A percentile compares a stretch with the other conserved stretches of the same genome.
These are phyloP conservation scores for Regulus satrapa DNA, from an alignment of 2,113 vertebrate genomes.

Conservation along the genomic window DNA sequence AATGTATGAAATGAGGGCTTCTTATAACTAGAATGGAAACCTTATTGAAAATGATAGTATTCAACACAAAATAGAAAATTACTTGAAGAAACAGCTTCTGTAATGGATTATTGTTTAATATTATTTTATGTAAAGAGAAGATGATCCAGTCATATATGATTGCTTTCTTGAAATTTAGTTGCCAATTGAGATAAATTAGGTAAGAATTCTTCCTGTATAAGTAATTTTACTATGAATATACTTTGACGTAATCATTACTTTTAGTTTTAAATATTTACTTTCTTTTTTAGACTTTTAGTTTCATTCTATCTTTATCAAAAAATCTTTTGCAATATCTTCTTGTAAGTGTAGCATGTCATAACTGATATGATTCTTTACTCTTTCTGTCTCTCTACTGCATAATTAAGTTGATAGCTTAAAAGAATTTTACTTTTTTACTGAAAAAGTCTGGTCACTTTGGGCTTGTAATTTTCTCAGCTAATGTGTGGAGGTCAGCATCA, in stretches of 20 bases:
- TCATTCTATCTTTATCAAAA: not conserved
- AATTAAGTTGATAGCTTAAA: not conserved
- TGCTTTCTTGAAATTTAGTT: not conserved
- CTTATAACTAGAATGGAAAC: not conserved
- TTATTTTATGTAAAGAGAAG: not conserved
- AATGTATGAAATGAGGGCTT: not conserved
- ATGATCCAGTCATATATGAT: not conserved
- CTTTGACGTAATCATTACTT: not conserved
- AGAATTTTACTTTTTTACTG: not conserved
- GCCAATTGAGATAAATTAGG: not conserved
- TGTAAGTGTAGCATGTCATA: not conserved
- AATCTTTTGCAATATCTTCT: not conserved
- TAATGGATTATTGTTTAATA: not conserved
- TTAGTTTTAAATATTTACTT: not conserved
- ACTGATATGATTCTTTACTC: not conserved
- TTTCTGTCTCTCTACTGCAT: not conserved
- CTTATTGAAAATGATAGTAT: not conserved
- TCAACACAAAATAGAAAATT: not conserved
- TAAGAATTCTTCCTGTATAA: not conserved
- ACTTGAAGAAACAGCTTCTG: not conserved
- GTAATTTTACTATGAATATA: not conserved
- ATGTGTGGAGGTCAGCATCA: not conserved
- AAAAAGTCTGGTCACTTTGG: not conserved
- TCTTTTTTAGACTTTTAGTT: not conserved
- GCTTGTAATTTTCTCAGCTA: constrained; percentile 14